phyloP scores from a whole-genome alignment of 1,140 invertebrate genomes.

The Pachyrhynchus sulphureomaculatus region DNA sequence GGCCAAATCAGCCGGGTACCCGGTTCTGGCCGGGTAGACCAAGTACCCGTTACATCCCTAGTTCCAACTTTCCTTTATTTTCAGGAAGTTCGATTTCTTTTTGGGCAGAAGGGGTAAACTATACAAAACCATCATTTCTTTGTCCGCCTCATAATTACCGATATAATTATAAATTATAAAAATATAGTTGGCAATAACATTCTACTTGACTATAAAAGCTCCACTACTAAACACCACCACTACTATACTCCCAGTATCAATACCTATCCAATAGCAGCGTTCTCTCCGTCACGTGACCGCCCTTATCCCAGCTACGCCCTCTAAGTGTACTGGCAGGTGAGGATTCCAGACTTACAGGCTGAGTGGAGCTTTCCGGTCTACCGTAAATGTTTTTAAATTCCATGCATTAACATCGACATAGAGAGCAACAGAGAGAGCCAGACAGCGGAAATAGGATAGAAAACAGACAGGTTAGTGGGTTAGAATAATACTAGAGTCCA shows the following conservation, averaged over 20 bases:
- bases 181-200: neutral
- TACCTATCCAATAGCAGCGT: constrained; percentile 17
- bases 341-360: constrained; percentile 15
- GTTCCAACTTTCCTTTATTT: too few species aligned
- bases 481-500: neutral
- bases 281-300: constrained; percentile 5
- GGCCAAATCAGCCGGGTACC: too few species aligned
- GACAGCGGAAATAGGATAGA: constrained; percentile 11
- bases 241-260: neutral
- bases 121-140: too few species aligned
- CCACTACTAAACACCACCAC: neutral
- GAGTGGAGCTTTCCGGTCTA: constrained; percentile 19
- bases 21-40: too few species aligned
- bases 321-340: constrained; percentile 12
- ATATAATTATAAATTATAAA: neutral
- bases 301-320: neutral
- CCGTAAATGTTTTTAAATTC: constrained; percentile 10
- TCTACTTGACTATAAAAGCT: too few species aligned
- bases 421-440: constrained; percentile 16
- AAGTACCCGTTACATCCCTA: too few species aligned
- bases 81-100: too few species aligned
- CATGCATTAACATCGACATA: constrained; percentile 15
- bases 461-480: constrained; percentile 18
- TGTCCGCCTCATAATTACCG: neutral
- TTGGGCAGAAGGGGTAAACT: too few species aligned